These are phyloP conservation scores for Malacoraja senta DNA, from an alignment of 2,797 vertebrate species.

Conservation along the genomic window DNA sequence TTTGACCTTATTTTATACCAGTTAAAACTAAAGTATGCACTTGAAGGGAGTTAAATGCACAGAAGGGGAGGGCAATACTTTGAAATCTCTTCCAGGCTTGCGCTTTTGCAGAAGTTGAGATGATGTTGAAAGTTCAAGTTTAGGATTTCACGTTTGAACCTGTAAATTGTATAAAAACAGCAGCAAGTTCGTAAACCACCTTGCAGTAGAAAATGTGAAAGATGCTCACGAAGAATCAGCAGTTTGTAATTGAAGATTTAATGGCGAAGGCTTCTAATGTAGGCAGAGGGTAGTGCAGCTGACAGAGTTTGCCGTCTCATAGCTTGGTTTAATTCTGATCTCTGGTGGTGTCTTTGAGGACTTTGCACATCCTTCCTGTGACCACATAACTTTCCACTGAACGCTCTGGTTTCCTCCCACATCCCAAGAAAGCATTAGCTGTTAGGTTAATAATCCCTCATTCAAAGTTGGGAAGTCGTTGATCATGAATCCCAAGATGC, in stretches of 20 bases:
- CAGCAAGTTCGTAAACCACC: background rate
- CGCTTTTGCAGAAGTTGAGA: background rate
- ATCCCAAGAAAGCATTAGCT: too few relatives aligned
- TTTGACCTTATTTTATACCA: background rate
- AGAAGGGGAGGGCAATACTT: background rate
- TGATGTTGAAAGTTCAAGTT: background rate
- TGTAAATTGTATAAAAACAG: background rate
- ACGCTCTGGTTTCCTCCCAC: too few relatives aligned
- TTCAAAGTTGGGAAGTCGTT: background rate
- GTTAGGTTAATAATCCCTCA: background rate
- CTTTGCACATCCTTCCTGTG: too few relatives aligned
- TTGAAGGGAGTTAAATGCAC: background rate
- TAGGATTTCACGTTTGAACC: background rate
- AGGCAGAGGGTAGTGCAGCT: too few relatives aligned
- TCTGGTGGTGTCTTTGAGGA: too few relatives aligned
- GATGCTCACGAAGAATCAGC: background rate
- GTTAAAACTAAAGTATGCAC: background rate
- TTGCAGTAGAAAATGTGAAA: background rate
- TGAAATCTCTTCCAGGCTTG: background rate
- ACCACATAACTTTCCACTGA: too few relatives aligned
- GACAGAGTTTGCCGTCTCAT: too few relatives aligned
- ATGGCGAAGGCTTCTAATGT: background rate
- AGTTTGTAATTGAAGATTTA: background rate
- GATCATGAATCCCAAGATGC: background rate
- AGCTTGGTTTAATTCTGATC: too few relatives aligned